Base-by-base conservation (phyloP, 2,888 invertebrate genomes). In the Ectobius pallidus region DNA sequence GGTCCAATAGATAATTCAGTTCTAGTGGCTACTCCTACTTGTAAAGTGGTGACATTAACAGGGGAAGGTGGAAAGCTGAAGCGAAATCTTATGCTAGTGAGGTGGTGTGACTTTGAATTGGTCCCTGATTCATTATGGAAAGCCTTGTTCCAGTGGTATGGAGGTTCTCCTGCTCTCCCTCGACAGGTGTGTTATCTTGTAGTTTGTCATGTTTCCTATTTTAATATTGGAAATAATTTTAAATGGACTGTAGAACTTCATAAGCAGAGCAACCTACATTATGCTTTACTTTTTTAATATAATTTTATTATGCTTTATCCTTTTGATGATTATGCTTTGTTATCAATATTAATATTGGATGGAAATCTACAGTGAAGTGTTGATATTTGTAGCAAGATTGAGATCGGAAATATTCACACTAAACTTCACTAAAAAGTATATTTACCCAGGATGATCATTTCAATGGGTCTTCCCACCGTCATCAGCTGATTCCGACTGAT, bases 71-170 rank as follows among this genome's bases (percentile, higher is more conserved):
- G 95, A 0, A 89, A 91, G 79, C 85, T 96, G 75, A 91, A 92
- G 76, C 86, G 89, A 46, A 92, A 92, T 82, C 87, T 88, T 30
- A 88, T 92, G 46, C 84, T 95, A 73, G 88, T 89, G n/a, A 90
- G 92, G 80, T 91, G 90, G 77, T 86, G 91, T 73, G 95, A 96
- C 86, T 96, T 94, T 85, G 93, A 94, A 84, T 85, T 95, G 62
- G 87, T 96, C 67, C 95, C 95, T 1, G 94, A 94, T 80, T 90
- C 92, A 58, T 84, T 96, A 77, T 96, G 96, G 96, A 90, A 93
- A 75, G 95, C 95, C 0, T 83, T 96, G 16, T 90, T 91, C 75
- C 88, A 90, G 76, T 96, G 96, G 96, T 93, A 94, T 84, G 88
- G 89, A 65, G 92, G 93, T 27, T 90, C 91, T 11, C 91, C 91